phyloP scores from a whole-genome alignment of 2,888 invertebrate species.

The Cataglyphis cursor region DNA sequence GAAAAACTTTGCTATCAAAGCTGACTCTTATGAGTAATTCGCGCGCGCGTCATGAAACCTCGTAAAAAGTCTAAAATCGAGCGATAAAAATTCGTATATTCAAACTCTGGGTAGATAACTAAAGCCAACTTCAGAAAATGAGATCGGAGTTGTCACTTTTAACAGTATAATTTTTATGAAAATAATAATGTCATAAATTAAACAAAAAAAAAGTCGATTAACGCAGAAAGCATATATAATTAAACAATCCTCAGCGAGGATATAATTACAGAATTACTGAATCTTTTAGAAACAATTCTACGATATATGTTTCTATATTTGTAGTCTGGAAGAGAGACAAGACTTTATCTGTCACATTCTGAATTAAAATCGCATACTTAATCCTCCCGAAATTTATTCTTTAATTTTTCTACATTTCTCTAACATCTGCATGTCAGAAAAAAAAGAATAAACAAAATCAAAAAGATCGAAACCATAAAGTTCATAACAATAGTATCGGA shows the following conservation, averaged over 20 bases:
- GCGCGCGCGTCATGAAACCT: slow-evolving; percentile 29
- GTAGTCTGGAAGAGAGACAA: neutral
- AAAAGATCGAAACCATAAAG: neutral
- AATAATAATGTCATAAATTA: neutral
- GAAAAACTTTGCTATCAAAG: slow-evolving; percentile 48
- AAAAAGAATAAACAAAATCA: neutral
- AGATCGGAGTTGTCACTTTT: slow-evolving; percentile 7
- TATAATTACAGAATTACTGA: too few species aligned
- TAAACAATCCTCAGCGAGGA: neutral
- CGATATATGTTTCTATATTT: neutral
- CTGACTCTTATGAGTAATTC: slow-evolving; percentile 45
- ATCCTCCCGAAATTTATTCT: neutral
- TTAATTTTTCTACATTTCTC: neutral
- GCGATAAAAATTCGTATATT: slow-evolving; percentile 52
- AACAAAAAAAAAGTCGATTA: neutral
- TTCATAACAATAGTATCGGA: neutral
- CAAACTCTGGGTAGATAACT: slow-evolving; percentile 32
- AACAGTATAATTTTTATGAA: neutral
- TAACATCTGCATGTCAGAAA: neutral
- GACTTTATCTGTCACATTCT: neutral
- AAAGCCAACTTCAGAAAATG: slow-evolving; percentile 28
- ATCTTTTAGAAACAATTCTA: neutral
- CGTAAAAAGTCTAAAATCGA: slow-evolving; percentile 40
- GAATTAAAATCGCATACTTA: neutral
- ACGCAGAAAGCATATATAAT: neutral